Evolutionary conservation across 2,113 vertebrate genomes (phyloP).

Genomic region (Emydura subglobosa): DNA sequence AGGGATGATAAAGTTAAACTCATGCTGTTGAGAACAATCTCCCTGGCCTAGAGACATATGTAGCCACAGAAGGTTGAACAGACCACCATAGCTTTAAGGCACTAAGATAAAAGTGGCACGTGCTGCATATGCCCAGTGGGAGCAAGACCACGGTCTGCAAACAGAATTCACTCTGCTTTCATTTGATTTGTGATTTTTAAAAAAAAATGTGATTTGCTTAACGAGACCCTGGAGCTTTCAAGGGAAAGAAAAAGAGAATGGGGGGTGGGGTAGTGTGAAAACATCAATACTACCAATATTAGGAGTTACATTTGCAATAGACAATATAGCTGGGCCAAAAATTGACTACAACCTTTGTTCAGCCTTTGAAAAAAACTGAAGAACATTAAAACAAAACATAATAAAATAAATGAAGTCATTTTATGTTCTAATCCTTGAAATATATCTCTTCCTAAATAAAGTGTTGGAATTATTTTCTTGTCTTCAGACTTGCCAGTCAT

Average conservation of each 20-base stretch:
- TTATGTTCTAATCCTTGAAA: slow-evolving; percentile 4
- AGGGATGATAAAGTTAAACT: slow-evolving; percentile 54
- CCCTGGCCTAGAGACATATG: slow-evolving; percentile 74
- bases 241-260: slow-evolving; percentile 23
- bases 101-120: slow-evolving; percentile 72
- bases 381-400: not conserved
- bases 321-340: slow-evolving; percentile 7
- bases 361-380: not conserved
- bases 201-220: slow-evolving; percentile 31
- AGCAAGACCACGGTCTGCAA: slow-evolving; percentile 33
- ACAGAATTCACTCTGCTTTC: slow-evolving; percentile 11
- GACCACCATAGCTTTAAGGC: slow-evolving; percentile 78
- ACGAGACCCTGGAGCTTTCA: slow-evolving; percentile 32
- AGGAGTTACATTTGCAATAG: not conserved
- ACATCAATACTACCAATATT: not conserved
- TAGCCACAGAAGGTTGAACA: slow-evolving; percentile 78
- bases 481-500: slow-evolving; percentile 41
- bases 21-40: slow-evolving; percentile 73
- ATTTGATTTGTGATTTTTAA: not conserved
- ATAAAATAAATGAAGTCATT: slow-evolving; percentile 33
- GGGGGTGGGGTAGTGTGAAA: not conserved
- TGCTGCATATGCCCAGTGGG: slow-evolving; percentile 61
- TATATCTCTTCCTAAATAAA: not conserved
- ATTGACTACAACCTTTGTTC: not conserved
- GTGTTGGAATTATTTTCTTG: slow-evolving; percentile 17